Evolutionary conservation across 1,140 invertebrate genomes (phyloP).

Genomic region (Asobara japonica): DNA sequence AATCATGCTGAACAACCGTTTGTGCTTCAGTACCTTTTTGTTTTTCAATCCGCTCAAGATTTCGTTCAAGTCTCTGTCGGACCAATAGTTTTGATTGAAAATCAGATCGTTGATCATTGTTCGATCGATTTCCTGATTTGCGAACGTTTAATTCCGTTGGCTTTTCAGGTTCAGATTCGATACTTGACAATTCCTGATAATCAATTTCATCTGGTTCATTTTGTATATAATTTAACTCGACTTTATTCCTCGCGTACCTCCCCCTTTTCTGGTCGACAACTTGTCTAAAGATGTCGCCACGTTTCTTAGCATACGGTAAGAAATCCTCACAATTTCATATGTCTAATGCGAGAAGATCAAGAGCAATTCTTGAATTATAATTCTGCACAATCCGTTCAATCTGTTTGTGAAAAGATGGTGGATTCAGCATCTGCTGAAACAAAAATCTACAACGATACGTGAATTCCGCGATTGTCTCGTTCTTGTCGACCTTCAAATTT

Average conservation of each 20-base stretch:
- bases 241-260: background rate
- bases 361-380: slow-evolving; percentile 25
- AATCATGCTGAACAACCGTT: background rate
- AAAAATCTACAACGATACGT: slow-evolving; percentile 27
- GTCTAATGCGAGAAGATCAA: slow-evolving; percentile 10
- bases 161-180: background rate
- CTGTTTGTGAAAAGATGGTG: slow-evolving; percentile 26
- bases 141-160: background rate
- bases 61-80: background rate
- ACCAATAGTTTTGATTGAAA: background rate
- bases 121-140: background rate
- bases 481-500: slow-evolving; percentile 19
- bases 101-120: background rate
- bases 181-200: background rate
- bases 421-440: slow-evolving; percentile 26
- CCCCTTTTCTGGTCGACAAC: background rate
- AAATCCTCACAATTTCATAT: slow-evolving; percentile 26
- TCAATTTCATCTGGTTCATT: background rate
- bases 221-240: background rate
- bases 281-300: slow-evolving; percentile 16
- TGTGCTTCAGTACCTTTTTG: background rate
- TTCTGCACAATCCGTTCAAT: slow-evolving; percentile 25
- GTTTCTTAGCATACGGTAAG: slow-evolving; percentile 13
- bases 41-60: background rate
- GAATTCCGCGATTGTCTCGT: slow-evolving; percentile 29